phyloP scores from a whole-genome alignment of 92 coral and sea anemone species.

The Zoanthus sociatus region DNA sequence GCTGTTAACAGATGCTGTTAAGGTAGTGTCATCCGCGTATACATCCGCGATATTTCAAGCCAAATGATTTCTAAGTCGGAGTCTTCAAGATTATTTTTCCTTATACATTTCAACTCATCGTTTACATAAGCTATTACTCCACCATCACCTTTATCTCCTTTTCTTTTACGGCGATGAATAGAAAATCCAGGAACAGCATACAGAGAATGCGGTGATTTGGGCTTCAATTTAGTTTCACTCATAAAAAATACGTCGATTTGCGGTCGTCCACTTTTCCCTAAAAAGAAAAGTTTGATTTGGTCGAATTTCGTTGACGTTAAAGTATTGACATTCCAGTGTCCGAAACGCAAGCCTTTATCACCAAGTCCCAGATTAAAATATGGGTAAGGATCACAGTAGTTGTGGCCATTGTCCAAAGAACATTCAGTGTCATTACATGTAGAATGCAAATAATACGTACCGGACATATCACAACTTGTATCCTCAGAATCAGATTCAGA shows the following conservation, averaged over 20 bases:
- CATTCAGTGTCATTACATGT: neutral
- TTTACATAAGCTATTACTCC: conserved; percentile 64
- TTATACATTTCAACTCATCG: conserved; percentile 38
- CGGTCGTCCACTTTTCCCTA: conserved; percentile 49
- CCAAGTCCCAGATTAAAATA: conserved; percentile 63
- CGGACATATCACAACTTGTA: conserved; percentile 13
- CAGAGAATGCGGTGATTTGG: conserved; percentile 47
- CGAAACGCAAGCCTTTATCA: conserved; percentile 68
- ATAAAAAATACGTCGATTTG: conserved; percentile 61
- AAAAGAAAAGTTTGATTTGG: conserved; percentile 66
- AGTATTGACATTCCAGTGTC: conserved; percentile 68
- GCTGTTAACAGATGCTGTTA: too few species aligned
- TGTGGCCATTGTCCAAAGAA: conserved; percentile 25
- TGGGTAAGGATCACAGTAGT: conserved; percentile 51
- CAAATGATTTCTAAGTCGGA: conserved; percentile 51
- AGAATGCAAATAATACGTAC: neutral
- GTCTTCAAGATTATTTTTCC: conserved; percentile 65
- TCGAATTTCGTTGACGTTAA: conserved; percentile 69
- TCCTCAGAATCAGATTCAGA: neutral
- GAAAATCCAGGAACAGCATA: conserved; percentile 67
- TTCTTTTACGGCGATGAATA: conserved; percentile 55
- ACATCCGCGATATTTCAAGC: conserved; percentile 43
- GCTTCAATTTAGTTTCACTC: conserved; percentile 44
- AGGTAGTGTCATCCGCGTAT: too few species aligned
- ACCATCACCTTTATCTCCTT: conserved; percentile 45